Evolutionary conservation across 2,113 vertebrate genomes (phyloP), one percentile per base, ranked within the genome.

Genomic region (Leptobrachium ailaonicum): DNA sequence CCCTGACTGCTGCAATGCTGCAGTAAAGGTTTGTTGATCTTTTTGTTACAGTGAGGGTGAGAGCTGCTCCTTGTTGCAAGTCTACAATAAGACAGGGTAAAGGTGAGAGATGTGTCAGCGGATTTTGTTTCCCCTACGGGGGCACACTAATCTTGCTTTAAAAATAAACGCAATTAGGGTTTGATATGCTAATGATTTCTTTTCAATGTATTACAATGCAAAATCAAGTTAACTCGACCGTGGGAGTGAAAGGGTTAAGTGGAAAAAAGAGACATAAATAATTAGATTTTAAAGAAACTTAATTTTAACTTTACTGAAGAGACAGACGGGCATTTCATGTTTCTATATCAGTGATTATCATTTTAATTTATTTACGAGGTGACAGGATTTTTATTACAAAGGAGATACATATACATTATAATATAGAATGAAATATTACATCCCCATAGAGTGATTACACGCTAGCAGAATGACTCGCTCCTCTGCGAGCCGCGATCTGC

Each of bases 221-320:
- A 32, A 32, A 32, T 32, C 20, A 32, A 32, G 20, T 32, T 32
- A 32, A 32, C 20, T 32, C 20, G 20, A 32, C 20, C 20, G 20
- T 32, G 20, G 20, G 47, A 50, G 47, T 50, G 47, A 32, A 32
- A 32, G 20, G 20, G 20, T 32, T 32, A 32, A 32, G 20, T 77
- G 84, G 82, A 73, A 58, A 73, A 56, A 50, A 60, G 13, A 60
- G 56, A 12, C 10, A 50, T 50, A 32, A 32, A 32, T 32, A 32
- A 32, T 32, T 32, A 32, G 20, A 32, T 32, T 32, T 32, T 6
- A 54, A 11, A 54, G 12, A 54, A 54, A 54, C 50, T 60, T 12
- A 60, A 60, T 60, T 60, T 60, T 60, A 13, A 14, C 56, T 60
- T 60, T 12, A 60, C 11, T 12, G 3, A 60, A 14, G 11, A 14